phyloP scores from a whole-genome alignment of 2,888 invertebrate species.

The Eupeodes latifasciatus region DNA sequence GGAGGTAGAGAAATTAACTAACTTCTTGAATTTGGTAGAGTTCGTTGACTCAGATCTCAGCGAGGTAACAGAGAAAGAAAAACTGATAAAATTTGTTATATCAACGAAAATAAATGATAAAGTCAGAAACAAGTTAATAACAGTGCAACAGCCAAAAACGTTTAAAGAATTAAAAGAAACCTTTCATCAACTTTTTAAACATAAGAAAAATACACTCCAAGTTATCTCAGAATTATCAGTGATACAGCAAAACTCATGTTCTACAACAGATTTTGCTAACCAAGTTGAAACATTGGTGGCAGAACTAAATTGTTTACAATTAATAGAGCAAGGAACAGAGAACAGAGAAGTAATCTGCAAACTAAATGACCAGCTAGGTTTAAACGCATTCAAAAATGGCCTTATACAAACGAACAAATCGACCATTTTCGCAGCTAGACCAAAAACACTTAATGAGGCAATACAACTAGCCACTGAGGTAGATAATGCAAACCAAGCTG shows the following conservation, averaged over 20 bases:
- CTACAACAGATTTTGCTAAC: too few relatives aligned
- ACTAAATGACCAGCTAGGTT: neutral
- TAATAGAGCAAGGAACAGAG: neutral
- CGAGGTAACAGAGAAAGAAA: neutral
- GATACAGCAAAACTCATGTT: too few relatives aligned
- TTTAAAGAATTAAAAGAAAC: too few relatives aligned
- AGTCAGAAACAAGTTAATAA: neutral
- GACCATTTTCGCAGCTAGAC: neutral
- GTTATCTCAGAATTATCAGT: too few relatives aligned
- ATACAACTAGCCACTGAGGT: neutral
- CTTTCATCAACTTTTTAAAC: slow-evolving; percentile 17
- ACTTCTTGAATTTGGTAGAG: slow-evolving; percentile 1
- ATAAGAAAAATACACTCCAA: too few relatives aligned
- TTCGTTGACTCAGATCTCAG: too few relatives aligned
- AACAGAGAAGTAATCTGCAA: neutral
- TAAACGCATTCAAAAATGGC: slow-evolving; percentile 5
- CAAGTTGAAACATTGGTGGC: too few relatives aligned
- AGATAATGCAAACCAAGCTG: neutral
- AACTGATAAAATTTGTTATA: neutral
- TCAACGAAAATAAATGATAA: neutral
- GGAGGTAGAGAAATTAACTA: neutral
- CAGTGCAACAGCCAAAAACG: neutral
- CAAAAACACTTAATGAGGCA: slow-evolving; percentile 5
- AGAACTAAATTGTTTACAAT: neutral
- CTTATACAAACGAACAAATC: neutral